phyloP scores from a whole-genome alignment of 2,113 vertebrate species.

The Tapirus terrestris region DNA sequence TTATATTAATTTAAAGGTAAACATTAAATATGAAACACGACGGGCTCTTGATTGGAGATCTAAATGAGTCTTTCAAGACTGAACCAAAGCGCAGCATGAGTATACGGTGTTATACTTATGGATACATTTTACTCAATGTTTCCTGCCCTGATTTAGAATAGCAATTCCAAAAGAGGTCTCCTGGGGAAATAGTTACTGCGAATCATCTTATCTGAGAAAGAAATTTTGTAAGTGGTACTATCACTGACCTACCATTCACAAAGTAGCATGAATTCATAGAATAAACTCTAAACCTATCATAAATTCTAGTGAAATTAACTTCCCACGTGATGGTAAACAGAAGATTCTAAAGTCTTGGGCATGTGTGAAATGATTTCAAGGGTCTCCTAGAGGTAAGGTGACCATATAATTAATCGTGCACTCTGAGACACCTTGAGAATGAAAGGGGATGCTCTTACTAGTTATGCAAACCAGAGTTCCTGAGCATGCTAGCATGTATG shows the following conservation, averaged over 20 bases:
- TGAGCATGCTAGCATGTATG: too few species aligned
- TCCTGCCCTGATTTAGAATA: neutral
- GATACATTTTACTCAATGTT: neutral
- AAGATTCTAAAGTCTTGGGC: neutral
- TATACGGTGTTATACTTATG: neutral
- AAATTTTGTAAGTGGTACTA: neutral
- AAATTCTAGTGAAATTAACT: slow-evolving; percentile 8
- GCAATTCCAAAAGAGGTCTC: neutral
- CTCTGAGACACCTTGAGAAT: neutral
- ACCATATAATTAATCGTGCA: neutral
- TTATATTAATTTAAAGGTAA: neutral
- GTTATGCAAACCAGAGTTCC: neutral
- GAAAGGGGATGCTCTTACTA: neutral
- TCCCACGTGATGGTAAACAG: neutral
- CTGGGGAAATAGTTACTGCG: neutral
- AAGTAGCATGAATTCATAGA: neutral
- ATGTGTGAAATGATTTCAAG: neutral
- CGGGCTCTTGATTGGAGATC: neutral
- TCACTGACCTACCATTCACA: neutral
- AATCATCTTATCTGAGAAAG: neutral
- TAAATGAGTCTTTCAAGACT: neutral
- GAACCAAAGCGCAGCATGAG: neutral
- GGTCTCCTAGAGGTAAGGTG: neutral
- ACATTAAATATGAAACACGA: neutral
- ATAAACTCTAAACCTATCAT: neutral